Evolutionary conservation across 2,888 invertebrate species (phyloP).

Genomic region (Zygaena filipendulae): DNA sequence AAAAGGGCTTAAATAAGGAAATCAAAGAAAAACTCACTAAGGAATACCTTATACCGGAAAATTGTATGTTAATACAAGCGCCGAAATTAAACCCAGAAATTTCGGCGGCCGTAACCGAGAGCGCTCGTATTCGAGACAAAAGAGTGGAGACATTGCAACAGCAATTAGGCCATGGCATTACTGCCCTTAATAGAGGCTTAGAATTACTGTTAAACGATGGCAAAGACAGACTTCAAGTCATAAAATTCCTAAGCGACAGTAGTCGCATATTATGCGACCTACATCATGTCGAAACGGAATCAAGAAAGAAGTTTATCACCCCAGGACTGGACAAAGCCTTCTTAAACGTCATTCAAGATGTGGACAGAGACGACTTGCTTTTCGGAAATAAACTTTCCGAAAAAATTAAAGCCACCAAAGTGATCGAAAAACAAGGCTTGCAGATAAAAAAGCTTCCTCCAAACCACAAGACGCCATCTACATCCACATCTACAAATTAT

Average conservation of each 20-base stretch:
- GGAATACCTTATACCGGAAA: no score
- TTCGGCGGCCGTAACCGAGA: no score
- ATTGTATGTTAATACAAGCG: no score
- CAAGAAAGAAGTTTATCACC: slow-evolving; percentile 11
- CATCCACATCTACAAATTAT: no score
- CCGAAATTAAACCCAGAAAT: no score
- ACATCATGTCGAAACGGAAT: slow-evolving; percentile 8
- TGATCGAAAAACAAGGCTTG: no score
- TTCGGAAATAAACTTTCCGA: slow-evolving; percentile 13
- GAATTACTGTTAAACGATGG: slow-evolving; percentile 2
- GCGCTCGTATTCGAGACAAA: no score
- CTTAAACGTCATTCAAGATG: slow-evolving; percentile 10
- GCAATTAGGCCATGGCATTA: slow-evolving; percentile 12
- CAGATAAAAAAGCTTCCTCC: not conserved
- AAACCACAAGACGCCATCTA: no score
- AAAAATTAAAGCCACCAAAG: slow-evolving; percentile 13
- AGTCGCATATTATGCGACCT: slow-evolving; percentile 12
- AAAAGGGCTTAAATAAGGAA: no score
- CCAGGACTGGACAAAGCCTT: slow-evolving; percentile 15
- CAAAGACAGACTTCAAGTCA: slow-evolving; percentile 7
- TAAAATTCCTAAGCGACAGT: slow-evolving; percentile 8
- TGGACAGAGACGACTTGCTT: slow-evolving; percentile 15
- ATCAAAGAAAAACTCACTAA: no score
- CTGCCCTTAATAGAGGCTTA: slow-evolving; percentile 12
- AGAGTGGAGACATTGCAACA: slow-evolving; percentile 9